Conservation (phyloP, 1,140 invertebrate genomes). For the Diachasma alloeum region DNA sequence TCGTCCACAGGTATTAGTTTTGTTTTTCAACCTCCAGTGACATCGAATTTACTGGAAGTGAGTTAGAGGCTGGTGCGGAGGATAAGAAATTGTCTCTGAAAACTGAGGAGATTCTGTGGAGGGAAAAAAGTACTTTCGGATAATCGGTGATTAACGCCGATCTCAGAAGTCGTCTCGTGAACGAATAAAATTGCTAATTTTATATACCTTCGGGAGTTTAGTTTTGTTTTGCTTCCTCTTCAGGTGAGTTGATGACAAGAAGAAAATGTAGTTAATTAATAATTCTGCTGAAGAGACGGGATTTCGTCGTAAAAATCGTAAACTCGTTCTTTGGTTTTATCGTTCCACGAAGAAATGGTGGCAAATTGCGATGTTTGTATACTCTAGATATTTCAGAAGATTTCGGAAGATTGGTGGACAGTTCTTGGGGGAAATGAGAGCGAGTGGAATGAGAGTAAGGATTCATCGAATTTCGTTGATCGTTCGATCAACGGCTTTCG, state of each 20-base stretch:
- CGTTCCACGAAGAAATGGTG: not conserved
- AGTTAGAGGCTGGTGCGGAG: not conserved
- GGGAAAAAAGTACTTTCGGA: slow-evolving; percentile 18
- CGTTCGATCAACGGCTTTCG: not conserved
- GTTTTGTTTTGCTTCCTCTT: not conserved
- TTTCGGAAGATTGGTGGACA: not conserved
- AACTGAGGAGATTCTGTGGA: not conserved
- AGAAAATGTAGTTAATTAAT: slow-evolving; percentile 51
- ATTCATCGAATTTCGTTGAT: not conserved
- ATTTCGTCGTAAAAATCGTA: slow-evolving; percentile 49
- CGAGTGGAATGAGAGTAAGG: not conserved
- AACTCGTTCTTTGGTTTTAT: not conserved
- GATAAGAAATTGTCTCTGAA: not conserved
- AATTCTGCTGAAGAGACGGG: slow-evolving; percentile 50
- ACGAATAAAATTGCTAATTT: slow-evolving; percentile 61
- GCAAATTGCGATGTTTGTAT: not conserved
- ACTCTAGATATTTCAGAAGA: not conserved
- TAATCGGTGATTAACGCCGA: slow-evolving; percentile 57
- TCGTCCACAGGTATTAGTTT: not conserved
- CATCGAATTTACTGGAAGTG: not conserved
- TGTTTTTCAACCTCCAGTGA: not conserved
- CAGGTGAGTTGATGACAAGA: not conserved
- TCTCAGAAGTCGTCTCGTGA: slow-evolving; percentile 44
- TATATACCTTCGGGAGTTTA: slow-evolving; percentile 44
- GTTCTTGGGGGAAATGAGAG: not conserved